Conservation (phyloP, 1,140 invertebrate genomes). For the Bactericera cockerelli region DNA sequence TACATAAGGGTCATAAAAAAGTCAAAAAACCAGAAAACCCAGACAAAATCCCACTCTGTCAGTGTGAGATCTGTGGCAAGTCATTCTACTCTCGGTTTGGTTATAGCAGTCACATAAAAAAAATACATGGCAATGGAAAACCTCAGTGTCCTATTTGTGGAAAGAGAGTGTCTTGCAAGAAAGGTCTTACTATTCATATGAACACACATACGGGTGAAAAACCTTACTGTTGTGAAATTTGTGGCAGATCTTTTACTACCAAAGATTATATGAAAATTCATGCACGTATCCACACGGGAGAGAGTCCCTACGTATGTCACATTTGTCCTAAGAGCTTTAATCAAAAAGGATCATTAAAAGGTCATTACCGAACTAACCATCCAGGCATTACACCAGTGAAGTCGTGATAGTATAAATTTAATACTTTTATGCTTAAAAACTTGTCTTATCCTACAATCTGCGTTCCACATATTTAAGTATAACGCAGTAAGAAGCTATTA, state of each 20-base stretch:
- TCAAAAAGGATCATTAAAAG: constrained; percentile 4
- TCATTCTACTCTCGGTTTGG: constrained; percentile 9
- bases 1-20: constrained; percentile 40
- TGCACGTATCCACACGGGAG: constrained; percentile 8
- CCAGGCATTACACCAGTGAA: too few relatives aligned
- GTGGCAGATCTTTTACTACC: constrained; percentile 12
- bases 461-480: too few relatives aligned
- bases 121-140: neutral
- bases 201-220: constrained; percentile 19
- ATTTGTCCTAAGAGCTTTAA: constrained; percentile 23
- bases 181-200: constrained; percentile 14
- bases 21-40: constrained; percentile 28
- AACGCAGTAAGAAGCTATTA: too few relatives aligned
- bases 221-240: constrained; percentile 17
- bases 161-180: neutral
- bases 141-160: neutral
- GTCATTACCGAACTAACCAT: constrained; percentile 8
- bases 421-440: too few relatives aligned
- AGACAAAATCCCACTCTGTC: neutral
- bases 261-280: constrained; percentile 13
- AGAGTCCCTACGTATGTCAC: constrained; percentile 23
- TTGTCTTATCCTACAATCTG: too few relatives aligned
- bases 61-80: constrained; percentile 15
- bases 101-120: neutral
- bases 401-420: too few relatives aligned